These are phyloP conservation scores for Melipona bicolor DNA, from an alignment of 2,888 invertebrate genomes.

Conservation along the genomic window DNA sequence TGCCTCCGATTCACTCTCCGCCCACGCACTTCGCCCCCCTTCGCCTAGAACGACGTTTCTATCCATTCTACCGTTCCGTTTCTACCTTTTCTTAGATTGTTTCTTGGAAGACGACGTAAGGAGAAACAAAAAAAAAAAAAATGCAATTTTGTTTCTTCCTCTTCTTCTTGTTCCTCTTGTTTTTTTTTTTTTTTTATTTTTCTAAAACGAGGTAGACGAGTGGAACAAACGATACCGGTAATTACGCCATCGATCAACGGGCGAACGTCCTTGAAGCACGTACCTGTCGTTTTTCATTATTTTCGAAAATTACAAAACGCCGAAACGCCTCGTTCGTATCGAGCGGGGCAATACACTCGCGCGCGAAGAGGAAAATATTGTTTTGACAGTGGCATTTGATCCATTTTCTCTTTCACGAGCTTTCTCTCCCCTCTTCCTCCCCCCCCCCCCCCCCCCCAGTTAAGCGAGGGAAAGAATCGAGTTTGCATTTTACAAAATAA, in stretches of 20 bases:
- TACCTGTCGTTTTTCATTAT: slow-evolving; percentile 2
- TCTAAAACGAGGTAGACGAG: not conserved
- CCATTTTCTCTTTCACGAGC: not conserved
- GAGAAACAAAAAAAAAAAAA: no score
- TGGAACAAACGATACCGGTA: slow-evolving; percentile 17
- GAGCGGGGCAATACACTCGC: not conserved
- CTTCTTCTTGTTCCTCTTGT: not conserved
- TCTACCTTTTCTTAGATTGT: slow-evolving; percentile 7
- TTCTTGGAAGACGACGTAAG: not conserved
- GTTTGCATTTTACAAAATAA: no score
- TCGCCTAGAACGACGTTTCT: slow-evolving; percentile 22
- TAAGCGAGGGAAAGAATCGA: not conserved
- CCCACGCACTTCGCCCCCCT: slow-evolving; percentile 11
- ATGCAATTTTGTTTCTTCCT: not conserved
- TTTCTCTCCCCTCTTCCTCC: not conserved
- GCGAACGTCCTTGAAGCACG: slow-evolving; percentile 8
- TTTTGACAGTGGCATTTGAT: not conserved
- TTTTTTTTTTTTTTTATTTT: not conserved
- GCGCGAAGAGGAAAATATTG: not conserved
- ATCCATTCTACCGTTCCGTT: slow-evolving; percentile 18
- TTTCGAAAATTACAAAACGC: slow-evolving; percentile 13
- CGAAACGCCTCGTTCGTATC: slow-evolving; percentile 3
- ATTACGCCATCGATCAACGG: slow-evolving; percentile 27
- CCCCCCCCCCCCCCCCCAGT: fast-evolving
- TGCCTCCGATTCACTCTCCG: slow-evolving; percentile 24